phyloP scores from a whole-genome alignment of 2,797 vertebrate species.

The Sebastes cheni region DNA sequence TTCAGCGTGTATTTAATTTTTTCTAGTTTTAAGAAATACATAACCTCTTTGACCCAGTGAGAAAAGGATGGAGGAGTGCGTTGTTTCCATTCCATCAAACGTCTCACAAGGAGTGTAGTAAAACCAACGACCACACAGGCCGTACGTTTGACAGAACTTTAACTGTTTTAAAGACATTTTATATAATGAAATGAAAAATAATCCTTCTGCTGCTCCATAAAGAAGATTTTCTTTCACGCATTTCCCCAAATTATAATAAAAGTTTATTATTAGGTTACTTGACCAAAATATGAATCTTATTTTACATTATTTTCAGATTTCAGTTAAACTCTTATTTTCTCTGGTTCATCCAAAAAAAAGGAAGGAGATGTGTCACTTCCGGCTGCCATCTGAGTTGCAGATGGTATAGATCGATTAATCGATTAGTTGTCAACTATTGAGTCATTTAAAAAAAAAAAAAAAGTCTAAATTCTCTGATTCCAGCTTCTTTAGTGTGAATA shows the following conservation, averaged over 20 bases:
- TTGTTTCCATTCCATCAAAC: too few relatives aligned
- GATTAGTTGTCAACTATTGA: too few relatives aligned
- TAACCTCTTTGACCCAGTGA: too few relatives aligned
- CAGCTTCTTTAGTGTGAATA: rapidly evolving
- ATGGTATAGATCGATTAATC: too few relatives aligned
- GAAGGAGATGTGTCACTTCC: neutral
- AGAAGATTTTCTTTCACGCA: neutral
- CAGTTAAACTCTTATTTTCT: neutral
- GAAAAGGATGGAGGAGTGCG: too few relatives aligned
- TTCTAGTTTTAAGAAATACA: too few relatives aligned
- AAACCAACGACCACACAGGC: too few relatives aligned
- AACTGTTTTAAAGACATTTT: neutral
- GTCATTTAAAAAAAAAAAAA: too few relatives aligned
- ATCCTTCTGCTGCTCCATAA: neutral
- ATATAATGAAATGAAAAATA: neutral
- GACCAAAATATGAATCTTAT: neutral
- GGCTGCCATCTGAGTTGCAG: neutral
- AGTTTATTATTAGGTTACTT: neutral
- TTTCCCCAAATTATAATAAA: neutral
- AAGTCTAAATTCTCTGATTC: too few relatives aligned
- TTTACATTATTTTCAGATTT: neutral
- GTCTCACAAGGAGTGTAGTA: too few relatives aligned
- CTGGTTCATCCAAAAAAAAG: neutral
- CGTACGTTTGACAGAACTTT: neutral
- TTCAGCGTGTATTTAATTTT: too few relatives aligned